phyloP scores from a whole-genome alignment of 2,888 invertebrate genomes.

The Tiliacea aurago region DNA sequence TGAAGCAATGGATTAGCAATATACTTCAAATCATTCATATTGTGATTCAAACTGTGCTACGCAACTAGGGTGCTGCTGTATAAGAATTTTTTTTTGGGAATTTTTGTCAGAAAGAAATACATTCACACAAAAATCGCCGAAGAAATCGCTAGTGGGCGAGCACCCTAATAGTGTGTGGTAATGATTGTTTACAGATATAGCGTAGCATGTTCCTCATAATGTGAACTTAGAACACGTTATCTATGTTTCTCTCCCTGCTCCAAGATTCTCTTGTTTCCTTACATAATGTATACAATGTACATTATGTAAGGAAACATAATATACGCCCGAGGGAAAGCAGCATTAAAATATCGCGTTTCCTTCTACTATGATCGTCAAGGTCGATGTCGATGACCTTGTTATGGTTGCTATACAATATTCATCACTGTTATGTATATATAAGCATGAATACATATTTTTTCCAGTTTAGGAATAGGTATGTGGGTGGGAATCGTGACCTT shows the following conservation, averaged over 20 bases:
- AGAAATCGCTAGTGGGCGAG: no score
- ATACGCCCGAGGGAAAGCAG: slow-evolving; percentile 23
- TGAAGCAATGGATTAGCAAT: no score
- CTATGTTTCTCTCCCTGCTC: background rate
- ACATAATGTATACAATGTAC: background rate
- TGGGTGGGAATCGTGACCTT: slow-evolving; percentile 6
- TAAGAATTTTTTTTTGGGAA: no score
- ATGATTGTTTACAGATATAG: background rate
- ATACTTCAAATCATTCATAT: no score
- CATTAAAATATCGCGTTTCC: slow-evolving; percentile 44
- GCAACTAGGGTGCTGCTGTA: no score
- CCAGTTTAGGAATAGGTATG: background rate
- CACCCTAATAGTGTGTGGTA: no score
- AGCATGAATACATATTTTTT: background rate
- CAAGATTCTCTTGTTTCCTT: background rate
- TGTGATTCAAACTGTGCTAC: no score
- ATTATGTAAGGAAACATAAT: slow-evolving; percentile 43
- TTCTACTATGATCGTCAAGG: slow-evolving; percentile 40
- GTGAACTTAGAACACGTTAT: slow-evolving; percentile 3
- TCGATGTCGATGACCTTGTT: slow-evolving; percentile 37
- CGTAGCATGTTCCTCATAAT: slow-evolving; percentile 4
- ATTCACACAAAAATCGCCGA: no score
- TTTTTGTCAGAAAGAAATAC: no score
- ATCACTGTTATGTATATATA: slow-evolving; percentile 3
- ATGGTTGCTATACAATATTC: background rate